These are phyloP conservation scores for Oncorhynchus mykiss DNA, from an alignment of 2,113 vertebrate species.

Conservation along the genomic window DNA sequence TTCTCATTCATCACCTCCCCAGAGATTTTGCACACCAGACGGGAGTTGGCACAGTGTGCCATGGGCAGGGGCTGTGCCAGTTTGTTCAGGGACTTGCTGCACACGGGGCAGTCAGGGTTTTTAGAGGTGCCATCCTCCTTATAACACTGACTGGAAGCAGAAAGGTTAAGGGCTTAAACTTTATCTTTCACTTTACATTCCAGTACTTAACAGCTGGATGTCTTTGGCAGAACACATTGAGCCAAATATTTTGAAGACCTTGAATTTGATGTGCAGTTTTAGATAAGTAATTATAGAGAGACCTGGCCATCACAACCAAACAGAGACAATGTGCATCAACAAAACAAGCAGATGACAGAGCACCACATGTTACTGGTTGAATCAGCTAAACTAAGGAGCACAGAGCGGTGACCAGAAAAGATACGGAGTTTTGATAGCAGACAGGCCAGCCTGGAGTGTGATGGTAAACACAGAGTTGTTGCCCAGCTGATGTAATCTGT, in stretches of 20 bases:
- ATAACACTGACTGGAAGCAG: conserved; percentile 89
- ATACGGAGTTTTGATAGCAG: conserved; percentile 99
- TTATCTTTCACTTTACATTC: background rate
- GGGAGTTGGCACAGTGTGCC: conserved; percentile 98
- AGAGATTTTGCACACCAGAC: conserved; percentile 98
- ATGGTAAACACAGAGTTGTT: conserved; percentile 99
- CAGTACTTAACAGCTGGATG: background rate
- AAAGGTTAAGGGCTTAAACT: conserved; percentile 54
- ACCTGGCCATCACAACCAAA: too few relatives aligned
- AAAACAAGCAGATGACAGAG: background rate
- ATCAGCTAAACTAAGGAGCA: background rate
- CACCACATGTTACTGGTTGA: too few relatives aligned
- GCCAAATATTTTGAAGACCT: background rate
- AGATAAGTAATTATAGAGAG: too few relatives aligned
- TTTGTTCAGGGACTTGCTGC: conserved; percentile 98
- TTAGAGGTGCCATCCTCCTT: conserved; percentile 97
- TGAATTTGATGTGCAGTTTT: too few relatives aligned
- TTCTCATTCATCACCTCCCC: conserved; percentile 99
- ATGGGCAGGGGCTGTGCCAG: conserved; percentile 96
- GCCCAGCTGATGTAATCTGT: conserved; percentile 97
- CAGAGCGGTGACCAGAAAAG: conserved; percentile 62
- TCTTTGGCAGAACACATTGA: background rate
- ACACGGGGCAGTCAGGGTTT: conserved; percentile 98
- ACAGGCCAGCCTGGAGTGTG: conserved; percentile 96
- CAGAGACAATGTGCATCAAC: background rate